Evolutionary conservation across 2,113 vertebrate genomes (phyloP).

Genomic region (Malurus alboscapulatus): DNA sequence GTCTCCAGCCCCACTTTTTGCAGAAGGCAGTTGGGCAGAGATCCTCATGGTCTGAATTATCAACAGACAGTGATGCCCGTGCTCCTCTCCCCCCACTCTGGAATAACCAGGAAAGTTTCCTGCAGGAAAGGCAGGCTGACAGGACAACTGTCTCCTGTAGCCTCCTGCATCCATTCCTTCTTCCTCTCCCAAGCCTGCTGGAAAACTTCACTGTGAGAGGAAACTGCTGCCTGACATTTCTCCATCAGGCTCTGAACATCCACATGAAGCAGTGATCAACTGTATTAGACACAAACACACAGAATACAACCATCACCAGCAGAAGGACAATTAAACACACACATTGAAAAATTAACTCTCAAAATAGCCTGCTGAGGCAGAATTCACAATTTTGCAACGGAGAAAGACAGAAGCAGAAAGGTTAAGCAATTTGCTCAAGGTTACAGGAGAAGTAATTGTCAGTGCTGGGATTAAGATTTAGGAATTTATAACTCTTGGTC

Average conservation of each 20-base stretch:
- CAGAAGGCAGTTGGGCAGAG: not conserved
- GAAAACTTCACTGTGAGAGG: not conserved
- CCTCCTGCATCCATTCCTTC: not conserved
- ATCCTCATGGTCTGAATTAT: not conserved
- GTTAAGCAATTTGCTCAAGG: constrained; percentile 47
- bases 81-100: not conserved
- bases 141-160: not conserved
- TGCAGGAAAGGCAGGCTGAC: not conserved
- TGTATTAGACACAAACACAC: not conserved
- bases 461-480: constrained; percentile 33
- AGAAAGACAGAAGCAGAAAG: constrained; percentile 4
- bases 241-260: not conserved
- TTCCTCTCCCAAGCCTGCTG: not conserved
- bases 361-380: not conserved
- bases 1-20: not conserved
- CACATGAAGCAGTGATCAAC: accelerated
- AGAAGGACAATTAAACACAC: not conserved
- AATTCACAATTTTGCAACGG: not conserved
- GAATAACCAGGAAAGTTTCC: not conserved
- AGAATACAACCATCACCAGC: not conserved
- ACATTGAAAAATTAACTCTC: not conserved
- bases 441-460: constrained; percentile 19
- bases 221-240: not conserved
- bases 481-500: constrained; percentile 43
- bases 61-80: not conserved